Evolutionary conservation across 2,888 invertebrate species (phyloP).

Genomic region (Cryptosula pallasiana): DNA sequence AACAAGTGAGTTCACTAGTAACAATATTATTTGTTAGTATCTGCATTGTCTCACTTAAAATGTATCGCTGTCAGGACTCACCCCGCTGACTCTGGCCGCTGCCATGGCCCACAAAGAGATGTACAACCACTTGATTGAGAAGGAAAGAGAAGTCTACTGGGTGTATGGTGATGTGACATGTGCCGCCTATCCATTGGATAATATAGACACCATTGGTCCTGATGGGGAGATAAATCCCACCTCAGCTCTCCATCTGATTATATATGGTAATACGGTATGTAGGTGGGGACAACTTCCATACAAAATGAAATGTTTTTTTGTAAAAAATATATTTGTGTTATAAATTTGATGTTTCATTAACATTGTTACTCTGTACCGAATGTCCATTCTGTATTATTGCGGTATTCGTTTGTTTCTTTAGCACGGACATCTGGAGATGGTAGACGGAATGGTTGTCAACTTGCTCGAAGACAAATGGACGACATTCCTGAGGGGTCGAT

Average conservation of each 20-base stretch:
- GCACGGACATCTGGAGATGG: conserved; percentile 85
- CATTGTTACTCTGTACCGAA: not conserved
- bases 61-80: conserved; percentile 68
- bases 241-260: conserved; percentile 89
- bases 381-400: not conserved
- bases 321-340: not conserved
- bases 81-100: conserved; percentile 87
- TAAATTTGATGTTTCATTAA: not conserved
- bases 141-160: conserved; percentile 95
- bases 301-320: not conserved
- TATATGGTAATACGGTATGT: conserved; percentile 69
- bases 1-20: too few relatives aligned
- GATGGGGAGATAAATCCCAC: conserved; percentile 87
- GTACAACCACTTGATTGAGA: conserved; percentile 93
- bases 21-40: too few relatives aligned
- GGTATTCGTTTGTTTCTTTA: conserved; percentile 40
- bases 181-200: conserved; percentile 89
- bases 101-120: conserved; percentile 87
- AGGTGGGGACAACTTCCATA: not conserved
- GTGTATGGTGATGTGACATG: conserved; percentile 91
- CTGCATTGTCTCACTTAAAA: too few relatives aligned
- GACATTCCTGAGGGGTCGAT: conserved; percentile 76
- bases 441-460: conserved; percentile 90
- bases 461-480: conserved; percentile 96
- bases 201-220: conserved; percentile 90